Evolutionary conservation across 2,113 vertebrate genomes (phyloP).

Genomic region (Stigmatopora nigra): DNA sequence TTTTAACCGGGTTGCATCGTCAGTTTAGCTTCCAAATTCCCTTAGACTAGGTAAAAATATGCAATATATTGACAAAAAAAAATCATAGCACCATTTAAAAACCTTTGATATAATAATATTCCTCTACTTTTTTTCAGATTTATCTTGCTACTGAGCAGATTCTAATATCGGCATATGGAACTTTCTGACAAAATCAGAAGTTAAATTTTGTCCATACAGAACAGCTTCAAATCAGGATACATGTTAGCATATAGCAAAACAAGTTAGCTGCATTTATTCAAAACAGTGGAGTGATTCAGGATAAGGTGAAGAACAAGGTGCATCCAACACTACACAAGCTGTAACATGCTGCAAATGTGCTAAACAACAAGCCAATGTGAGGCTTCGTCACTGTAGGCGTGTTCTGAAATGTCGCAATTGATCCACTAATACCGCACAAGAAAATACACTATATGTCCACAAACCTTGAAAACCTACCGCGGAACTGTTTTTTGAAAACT

Average conservation of each 20-base stretch:
- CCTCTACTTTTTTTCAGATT: too few relatives aligned
- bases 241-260: background rate
- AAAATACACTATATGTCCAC: background rate
- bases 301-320: constrained; percentile 12
- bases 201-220: too few relatives aligned
- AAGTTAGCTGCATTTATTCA: background rate
- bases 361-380: constrained; percentile 3
- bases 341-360: constrained; percentile 29
- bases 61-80: too few relatives aligned
- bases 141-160: too few relatives aligned
- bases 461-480: background rate
- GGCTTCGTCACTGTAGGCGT: background rate
- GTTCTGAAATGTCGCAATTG: background rate
- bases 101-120: too few relatives aligned
- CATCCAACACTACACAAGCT: constrained; percentile 31
- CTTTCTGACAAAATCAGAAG: too few relatives aligned
- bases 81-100: background rate
- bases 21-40: background rate
- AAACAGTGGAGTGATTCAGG: constrained; percentile 13
- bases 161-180: too few relatives aligned
- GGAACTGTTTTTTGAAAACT: background rate
- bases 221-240: background rate
- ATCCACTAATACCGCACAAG: background rate
- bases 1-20: background rate
- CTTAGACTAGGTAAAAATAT: background rate